Evolutionary conservation across 2,113 vertebrate species (phyloP), one percentile per base, ranked within the genome.

Genomic region (Hippocampus abdominalis): DNA sequence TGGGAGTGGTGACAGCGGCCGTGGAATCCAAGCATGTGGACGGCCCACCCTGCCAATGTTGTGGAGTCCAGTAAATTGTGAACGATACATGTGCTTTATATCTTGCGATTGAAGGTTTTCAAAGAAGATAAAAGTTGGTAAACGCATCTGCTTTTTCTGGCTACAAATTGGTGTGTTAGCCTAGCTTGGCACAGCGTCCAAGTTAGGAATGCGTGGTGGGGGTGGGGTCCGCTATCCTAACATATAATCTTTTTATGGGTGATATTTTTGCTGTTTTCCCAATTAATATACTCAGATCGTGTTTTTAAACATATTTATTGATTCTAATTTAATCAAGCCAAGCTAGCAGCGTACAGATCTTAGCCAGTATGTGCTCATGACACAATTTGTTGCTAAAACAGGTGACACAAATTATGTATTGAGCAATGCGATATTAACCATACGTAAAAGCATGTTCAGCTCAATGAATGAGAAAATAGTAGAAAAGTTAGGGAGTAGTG

Each of bases 1-100:
- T 70, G 29, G 81, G 78, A 74, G 78, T 80, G 88, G 77, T 87
- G 86, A 89, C 88, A 87, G 83, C 60, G 68, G 36, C 73, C 51
- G 76, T 74, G 79, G 80, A 87, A 83, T 86, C 79, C 70, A 42
- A 78, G 72, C 54, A n/a, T n/a, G 61, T 69, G 80, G 68, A 81
- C 61, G 69, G 68, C 75, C 63, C 64, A 46, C 48, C 39, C 70
- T 51, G 67, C 77, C 77, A 80, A 78, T 51, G 8, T 60, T 74
- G 56, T 51, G 32, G 32, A 39, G 32, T 61, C 59, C 39, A 36
- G 59, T 39, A 21, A 39, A 9, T 61, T 61, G 59, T 60, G 40
- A 59, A 8, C 59, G 9, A 61, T 36, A 7, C 7, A n/a, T 12
- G 2, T 11, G 12, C 44, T 46, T 46, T 16, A 46, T 16, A 46